phyloP scores from a whole-genome alignment of 2,113 vertebrate genomes.

The Cephalopterus ornatus region DNA sequence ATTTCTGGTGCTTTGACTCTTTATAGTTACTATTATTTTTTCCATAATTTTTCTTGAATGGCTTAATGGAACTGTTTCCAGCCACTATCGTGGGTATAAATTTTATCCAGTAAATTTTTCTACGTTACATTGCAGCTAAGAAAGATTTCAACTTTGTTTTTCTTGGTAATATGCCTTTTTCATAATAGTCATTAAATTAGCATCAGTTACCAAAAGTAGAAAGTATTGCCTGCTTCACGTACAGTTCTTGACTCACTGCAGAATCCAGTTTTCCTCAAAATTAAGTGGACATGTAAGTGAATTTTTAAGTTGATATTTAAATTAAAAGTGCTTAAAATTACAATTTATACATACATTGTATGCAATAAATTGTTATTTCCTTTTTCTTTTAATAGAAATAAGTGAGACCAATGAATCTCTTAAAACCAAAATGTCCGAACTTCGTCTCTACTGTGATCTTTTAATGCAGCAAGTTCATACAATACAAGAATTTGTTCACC shows the following conservation, averaged over 20 bases:
- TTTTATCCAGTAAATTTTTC: not conserved
- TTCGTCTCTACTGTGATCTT: conserved; percentile 96
- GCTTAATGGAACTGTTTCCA: not conserved
- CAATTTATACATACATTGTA: not conserved
- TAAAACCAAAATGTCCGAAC: conserved; percentile 98
- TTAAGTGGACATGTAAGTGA: not conserved
- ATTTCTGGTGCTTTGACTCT: not conserved
- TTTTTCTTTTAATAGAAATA: conserved; percentile 74
- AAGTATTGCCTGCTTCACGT: not conserved
- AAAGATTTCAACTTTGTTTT: not conserved
- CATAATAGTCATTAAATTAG: not conserved
- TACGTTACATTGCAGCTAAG: not conserved
- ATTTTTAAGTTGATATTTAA: not conserved
- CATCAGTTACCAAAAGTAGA: not conserved
- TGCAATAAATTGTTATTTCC: not conserved
- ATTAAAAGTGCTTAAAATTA: not conserved
- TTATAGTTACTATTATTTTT: not conserved
- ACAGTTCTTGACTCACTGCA: not conserved
- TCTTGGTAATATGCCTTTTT: not conserved
- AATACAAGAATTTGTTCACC: conserved; percentile 85
- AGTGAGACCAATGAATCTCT: conserved; percentile 89
- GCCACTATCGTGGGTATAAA: not conserved
- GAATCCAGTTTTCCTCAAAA: not conserved
- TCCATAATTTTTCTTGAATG: not conserved
- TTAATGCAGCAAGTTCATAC: conserved; percentile 89